Evolutionary conservation across 2,888 invertebrate genomes (phyloP).

Genomic region (Subacronicta megacephala): DNA sequence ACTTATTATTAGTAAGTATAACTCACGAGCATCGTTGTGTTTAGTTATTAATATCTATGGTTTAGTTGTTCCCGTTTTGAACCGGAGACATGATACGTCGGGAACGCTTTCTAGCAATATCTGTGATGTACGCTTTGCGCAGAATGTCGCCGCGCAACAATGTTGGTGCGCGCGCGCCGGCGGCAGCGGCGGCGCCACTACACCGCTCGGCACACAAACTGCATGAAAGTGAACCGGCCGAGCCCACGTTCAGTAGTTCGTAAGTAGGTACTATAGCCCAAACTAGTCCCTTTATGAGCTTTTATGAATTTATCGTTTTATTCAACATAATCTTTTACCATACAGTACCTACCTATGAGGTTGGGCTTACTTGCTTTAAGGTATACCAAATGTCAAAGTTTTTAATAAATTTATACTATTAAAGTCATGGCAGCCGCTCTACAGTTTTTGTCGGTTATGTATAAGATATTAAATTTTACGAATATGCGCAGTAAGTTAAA

Average conservation of each 20-base stretch:
- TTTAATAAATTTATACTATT: neutral
- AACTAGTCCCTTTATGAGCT: constrained; percentile 58
- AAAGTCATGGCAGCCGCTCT: constrained; percentile 3
- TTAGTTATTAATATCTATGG: constrained; percentile 29
- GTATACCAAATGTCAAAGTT: too few relatives aligned
- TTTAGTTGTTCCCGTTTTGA: constrained; percentile 63
- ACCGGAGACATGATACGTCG: constrained; percentile 61
- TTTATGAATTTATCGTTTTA: constrained; percentile 48
- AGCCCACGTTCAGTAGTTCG: constrained; percentile 55
- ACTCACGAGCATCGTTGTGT: constrained; percentile 12
- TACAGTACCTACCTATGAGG: too few relatives aligned
- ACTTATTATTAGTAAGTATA: too few relatives aligned
- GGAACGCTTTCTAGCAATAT: constrained; percentile 82
- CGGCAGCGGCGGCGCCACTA: constrained; percentile 19
- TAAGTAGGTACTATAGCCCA: constrained; percentile 44
- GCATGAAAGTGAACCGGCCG: constrained; percentile 78
- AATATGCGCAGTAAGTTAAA: constrained; percentile 27
- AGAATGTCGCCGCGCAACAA: constrained; percentile 67
- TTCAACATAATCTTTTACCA: too few relatives aligned
- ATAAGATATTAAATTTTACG: constrained; percentile 19
- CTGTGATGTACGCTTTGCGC: constrained; percentile 68
- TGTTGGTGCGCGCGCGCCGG: constrained; percentile 43
- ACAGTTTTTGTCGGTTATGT: neutral
- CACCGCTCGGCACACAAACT: constrained; percentile 69
- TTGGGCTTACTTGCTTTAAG: too few relatives aligned